phyloP scores from a whole-genome alignment of 2,888 invertebrate species.

The Sycophila texana region DNA sequence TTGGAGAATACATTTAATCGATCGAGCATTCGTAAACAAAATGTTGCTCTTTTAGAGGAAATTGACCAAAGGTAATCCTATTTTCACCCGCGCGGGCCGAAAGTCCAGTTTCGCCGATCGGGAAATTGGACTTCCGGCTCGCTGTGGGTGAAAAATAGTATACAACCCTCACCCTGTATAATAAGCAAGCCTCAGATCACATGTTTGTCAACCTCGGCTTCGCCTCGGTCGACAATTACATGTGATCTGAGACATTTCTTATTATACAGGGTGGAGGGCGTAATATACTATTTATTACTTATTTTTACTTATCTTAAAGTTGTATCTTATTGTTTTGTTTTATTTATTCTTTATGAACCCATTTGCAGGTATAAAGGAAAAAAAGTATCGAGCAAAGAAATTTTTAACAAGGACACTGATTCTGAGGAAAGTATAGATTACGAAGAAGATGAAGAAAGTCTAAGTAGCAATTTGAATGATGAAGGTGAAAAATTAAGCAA shows the following conservation, averaged over 20 bases:
- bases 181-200: too few relatives aligned
- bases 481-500: constrained; percentile 54
- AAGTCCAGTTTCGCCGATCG: too few relatives aligned
- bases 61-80: constrained; percentile 79
- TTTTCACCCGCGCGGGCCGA: too few relatives aligned
- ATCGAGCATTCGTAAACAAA: constrained; percentile 83
- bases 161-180: too few relatives aligned
- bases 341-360: not conserved
- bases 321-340: not conserved
- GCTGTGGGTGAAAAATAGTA: too few relatives aligned
- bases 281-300: too few relatives aligned
- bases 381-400: constrained; percentile 80
- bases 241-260: too few relatives aligned
- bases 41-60: constrained; percentile 82
- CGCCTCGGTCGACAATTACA: too few relatives aligned
- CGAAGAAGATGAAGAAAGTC: constrained; percentile 56
- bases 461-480: constrained; percentile 50
- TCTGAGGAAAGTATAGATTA: constrained; percentile 57
- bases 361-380: constrained; percentile 82
- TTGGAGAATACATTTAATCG: constrained; percentile 77
- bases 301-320: constrained; percentile 2
- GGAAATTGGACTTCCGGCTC: too few relatives aligned
- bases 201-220: too few relatives aligned
- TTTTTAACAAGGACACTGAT: constrained; percentile 60
- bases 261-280: too few relatives aligned